Percentiles rank a stretch among this genome's conserved stretches.
Conservation (phyloP, 2,888 invertebrate species). For the Drosophila kanekoi region DNA sequence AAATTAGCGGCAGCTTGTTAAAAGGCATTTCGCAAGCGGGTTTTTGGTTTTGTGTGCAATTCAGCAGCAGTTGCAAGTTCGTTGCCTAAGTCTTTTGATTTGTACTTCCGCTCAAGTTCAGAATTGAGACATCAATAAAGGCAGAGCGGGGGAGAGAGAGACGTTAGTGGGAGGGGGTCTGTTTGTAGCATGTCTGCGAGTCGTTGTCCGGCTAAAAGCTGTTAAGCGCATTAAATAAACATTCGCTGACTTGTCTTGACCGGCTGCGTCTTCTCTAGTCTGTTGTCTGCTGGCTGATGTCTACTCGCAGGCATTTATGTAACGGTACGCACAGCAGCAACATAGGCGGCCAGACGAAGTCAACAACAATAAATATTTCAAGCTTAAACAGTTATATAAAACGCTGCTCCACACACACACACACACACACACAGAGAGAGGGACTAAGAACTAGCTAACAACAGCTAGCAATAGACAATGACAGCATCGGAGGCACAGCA, state of each 20-base stretch:
- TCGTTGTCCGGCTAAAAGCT: slow-evolving; percentile 67
- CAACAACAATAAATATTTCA: slow-evolving; percentile 71
- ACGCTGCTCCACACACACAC: slow-evolving; percentile 32
- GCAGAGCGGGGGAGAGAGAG: not conserved
- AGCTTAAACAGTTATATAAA: slow-evolving; percentile 76
- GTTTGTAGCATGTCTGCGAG: slow-evolving; percentile 37
- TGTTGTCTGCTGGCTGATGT: not conserved
- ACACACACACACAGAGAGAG: not conserved
- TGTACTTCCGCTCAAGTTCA: slow-evolving; percentile 62
- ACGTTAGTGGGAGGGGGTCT: not conserved
- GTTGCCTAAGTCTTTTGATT: slow-evolving; percentile 78
- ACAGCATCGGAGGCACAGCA: slow-evolving; percentile 55
- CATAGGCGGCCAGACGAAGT: slow-evolving; percentile 18
- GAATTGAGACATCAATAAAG: slow-evolving; percentile 49
- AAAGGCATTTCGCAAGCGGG: slow-evolving; percentile 68
- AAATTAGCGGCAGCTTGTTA: slow-evolving; percentile 75
- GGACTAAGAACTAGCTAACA: slow-evolving; percentile 19
- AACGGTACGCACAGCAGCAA: slow-evolving; percentile 65
- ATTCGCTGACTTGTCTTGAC: slow-evolving; percentile 58
- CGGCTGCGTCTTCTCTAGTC: slow-evolving; percentile 1
- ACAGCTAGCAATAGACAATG: slow-evolving; percentile 35
- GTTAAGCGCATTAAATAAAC: slow-evolving; percentile 77
- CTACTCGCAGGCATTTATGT: slow-evolving; percentile 62
- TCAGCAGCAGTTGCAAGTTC: slow-evolving; percentile 58
- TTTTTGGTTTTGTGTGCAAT: slow-evolving; percentile 32